Conservation (phyloP, 1,140 invertebrate species). For the Mizuhopecten yessoensis region DNA sequence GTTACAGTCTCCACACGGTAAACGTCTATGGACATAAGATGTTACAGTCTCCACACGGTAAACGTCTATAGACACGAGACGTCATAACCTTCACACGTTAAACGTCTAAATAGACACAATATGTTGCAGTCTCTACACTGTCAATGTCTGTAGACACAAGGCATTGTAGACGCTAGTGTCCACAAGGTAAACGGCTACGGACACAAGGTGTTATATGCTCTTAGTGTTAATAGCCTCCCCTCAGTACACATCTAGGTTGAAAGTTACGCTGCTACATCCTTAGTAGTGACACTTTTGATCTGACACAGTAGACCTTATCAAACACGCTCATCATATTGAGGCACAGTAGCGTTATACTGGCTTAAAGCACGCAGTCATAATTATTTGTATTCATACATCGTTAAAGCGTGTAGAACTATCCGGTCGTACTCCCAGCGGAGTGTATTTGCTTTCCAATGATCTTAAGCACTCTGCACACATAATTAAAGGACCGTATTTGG, state of each 20-base stretch:
- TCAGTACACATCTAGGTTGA: too few species aligned
- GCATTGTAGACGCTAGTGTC: too few species aligned
- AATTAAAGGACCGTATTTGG: conserved; percentile 10
- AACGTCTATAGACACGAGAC: too few species aligned
- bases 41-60: background rate
- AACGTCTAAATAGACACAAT: too few species aligned
- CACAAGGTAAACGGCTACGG: too few species aligned
- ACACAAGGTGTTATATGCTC: too few species aligned
- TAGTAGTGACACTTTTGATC: background rate
- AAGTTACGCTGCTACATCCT: background rate
- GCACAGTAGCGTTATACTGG: background rate
- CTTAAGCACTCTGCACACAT: background rate
- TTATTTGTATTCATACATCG: background rate
- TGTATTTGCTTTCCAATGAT: conserved; percentile 13
- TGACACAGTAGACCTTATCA: background rate
- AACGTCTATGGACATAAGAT: background rate
- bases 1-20: background rate
- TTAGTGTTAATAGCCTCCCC: too few species aligned
- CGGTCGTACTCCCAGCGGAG: background rate
- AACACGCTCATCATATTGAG: background rate
- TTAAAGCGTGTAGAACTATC: conserved; percentile 5
- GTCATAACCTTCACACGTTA: too few species aligned
- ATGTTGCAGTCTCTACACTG: too few species aligned
- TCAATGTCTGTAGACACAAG: too few species aligned
- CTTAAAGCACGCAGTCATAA: background rate